Evolutionary conservation across 2,888 invertebrate genomes (phyloP).

Genomic region (Loripinus fragilis): DNA sequence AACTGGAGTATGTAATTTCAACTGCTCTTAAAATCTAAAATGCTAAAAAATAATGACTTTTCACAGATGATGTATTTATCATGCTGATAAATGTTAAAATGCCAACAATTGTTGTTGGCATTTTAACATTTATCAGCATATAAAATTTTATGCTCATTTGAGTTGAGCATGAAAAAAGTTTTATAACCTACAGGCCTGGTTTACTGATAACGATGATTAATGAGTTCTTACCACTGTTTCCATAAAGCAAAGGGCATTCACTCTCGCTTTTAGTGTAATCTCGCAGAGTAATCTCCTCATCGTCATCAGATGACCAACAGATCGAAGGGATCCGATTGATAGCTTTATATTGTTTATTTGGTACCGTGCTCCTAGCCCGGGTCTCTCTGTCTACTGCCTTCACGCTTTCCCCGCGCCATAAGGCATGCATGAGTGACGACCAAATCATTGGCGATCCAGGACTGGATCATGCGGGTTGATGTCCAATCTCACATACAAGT

Average conservation of each 20-base stretch:
- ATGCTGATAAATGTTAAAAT: too few species aligned
- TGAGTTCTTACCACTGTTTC: neutral
- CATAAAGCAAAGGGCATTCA: constrained; percentile 8
- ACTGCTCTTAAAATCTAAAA: too few species aligned
- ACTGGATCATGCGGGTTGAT: neutral
- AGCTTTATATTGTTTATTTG: neutral
- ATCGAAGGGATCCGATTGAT: neutral
- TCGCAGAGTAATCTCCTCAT: neutral
- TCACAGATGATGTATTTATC: too few species aligned
- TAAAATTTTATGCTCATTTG: too few species aligned
- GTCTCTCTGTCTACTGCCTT: constrained; percentile 49
- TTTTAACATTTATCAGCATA: too few species aligned
- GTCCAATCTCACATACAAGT: too few species aligned
- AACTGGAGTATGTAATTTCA: too few species aligned
- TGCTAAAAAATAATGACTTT: too few species aligned
- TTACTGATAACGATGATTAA: too few species aligned
- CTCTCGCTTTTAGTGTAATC: constrained; percentile 5
- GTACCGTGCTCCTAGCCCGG: constrained; percentile 26
- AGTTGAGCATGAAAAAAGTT: too few species aligned
- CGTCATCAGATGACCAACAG: neutral
- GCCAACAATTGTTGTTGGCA: too few species aligned
- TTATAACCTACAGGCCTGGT: too few species aligned
- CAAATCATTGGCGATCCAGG: constrained; percentile 57
- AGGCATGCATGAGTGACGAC: constrained; percentile 54
- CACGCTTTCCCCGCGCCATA: constrained; percentile 51